Evolutionary conservation across 2,888 invertebrate genomes (phyloP).

Genomic region (Junonia oenone): DNA sequence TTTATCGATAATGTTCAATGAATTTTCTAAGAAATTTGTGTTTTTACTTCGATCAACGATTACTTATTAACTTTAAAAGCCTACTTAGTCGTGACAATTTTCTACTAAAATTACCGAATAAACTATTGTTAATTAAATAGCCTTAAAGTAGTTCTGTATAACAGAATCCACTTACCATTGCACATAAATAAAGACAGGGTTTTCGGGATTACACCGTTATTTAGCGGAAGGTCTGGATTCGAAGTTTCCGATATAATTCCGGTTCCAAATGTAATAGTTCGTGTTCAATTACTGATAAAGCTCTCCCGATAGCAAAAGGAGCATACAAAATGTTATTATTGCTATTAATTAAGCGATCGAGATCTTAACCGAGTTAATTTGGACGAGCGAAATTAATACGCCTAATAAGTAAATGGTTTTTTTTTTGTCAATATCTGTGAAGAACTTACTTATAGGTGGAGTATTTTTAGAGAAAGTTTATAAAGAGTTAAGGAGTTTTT

Average conservation of each 20-base stretch:
- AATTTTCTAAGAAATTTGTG: too few species aligned
- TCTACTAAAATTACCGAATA: too few species aligned
- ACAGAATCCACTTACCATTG: slow-evolving; percentile 38
- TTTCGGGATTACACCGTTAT: slow-evolving; percentile 54
- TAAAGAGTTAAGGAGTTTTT: too few species aligned
- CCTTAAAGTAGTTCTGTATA: slow-evolving; percentile 22
- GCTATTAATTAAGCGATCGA: slow-evolving; percentile 35
- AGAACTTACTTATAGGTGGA: too few species aligned
- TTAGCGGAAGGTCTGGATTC: slow-evolving; percentile 48
- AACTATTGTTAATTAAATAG: slow-evolving; percentile 6
- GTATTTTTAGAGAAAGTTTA: too few species aligned
- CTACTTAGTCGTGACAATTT: too few species aligned
- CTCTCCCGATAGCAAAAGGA: slow-evolving; percentile 50
- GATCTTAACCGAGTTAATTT: slow-evolving; percentile 36
- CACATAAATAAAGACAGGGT: slow-evolving; percentile 49
- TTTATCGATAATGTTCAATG: too few species aligned
- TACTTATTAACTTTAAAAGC: too few species aligned
- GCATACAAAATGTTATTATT: slow-evolving; percentile 48
- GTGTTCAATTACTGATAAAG: slow-evolving; percentile 63
- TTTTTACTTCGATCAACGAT: too few species aligned
- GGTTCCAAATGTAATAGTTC: slow-evolving; percentile 53
- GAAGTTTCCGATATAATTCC: slow-evolving; percentile 51
- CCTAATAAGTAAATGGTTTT: slow-evolving; percentile 2
- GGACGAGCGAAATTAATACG: slow-evolving; percentile 34
- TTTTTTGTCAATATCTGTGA: too few species aligned